Percentiles rank a stretch among this genome's conserved stretches.
Evolutionary conservation across 2,888 invertebrate species (phyloP).

Genomic region (Drosophila tripunctata): DNA sequence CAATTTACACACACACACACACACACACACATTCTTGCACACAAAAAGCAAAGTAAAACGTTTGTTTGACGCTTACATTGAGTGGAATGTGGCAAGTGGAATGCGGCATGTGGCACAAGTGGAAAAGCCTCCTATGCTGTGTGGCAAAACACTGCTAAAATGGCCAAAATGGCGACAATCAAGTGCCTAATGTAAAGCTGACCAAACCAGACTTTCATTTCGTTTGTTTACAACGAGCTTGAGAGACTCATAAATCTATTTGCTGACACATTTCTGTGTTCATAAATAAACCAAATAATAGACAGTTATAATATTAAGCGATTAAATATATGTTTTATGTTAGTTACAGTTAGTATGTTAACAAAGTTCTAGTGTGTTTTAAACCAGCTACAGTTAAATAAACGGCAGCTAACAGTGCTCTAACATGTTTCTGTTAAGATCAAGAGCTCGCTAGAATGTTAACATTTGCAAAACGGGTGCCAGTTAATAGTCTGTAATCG

Average conservation of each 20-base stretch:
- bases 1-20: constrained; percentile 68
- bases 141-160: constrained; percentile 25
- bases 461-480: not conserved
- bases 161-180: constrained; percentile 14
- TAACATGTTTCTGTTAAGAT: not conserved
- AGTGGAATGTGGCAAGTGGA: constrained; percentile 58
- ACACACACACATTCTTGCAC: constrained; percentile 17
- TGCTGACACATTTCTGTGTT: not conserved
- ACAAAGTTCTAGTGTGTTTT: not conserved
- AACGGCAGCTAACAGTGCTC: too few relatives aligned
- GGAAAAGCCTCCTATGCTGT: constrained; percentile 28
- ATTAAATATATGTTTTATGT: not conserved
- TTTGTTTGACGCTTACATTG: constrained; percentile 75
- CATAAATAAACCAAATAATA: constrained; percentile 2
- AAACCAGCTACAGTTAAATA: too few relatives aligned
- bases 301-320: not conserved
- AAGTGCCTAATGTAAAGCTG: constrained; percentile 39
- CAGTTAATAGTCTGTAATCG: not conserved
- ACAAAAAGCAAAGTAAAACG: constrained; percentile 46
- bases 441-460: not conserved
- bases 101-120: constrained; percentile 54
- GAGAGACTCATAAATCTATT: constrained; percentile 21
- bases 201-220: constrained; percentile 30
- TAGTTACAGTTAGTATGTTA: not conserved
- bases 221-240: constrained; percentile 2